phyloP scores from a whole-genome alignment of 2,888 invertebrate genomes.

The Drosophila borealis region DNA sequence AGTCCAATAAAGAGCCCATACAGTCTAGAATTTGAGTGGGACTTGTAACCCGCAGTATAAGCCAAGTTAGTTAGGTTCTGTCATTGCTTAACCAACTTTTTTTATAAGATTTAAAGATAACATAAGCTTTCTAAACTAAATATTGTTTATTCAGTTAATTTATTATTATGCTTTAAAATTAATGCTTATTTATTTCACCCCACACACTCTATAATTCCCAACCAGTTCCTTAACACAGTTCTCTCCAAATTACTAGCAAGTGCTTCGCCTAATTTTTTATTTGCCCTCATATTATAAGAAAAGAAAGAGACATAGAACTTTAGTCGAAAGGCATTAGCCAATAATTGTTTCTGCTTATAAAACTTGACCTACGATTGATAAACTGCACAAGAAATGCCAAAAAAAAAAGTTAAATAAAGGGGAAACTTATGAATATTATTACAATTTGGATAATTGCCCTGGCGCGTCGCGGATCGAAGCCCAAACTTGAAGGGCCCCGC shows the following conservation, averaged over 20 bases:
- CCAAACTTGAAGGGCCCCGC: neutral
- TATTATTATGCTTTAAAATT: too few relatives aligned
- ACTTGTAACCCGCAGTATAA: too few relatives aligned
- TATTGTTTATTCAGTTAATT: too few relatives aligned
- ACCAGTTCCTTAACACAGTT: too few relatives aligned
- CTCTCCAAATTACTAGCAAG: neutral
- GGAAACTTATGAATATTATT: constrained; percentile 65
- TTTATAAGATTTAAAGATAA: too few relatives aligned
- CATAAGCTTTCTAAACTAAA: too few relatives aligned
- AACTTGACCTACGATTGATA: constrained; percentile 55
- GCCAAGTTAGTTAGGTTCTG: too few relatives aligned
- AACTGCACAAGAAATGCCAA: constrained; percentile 34
- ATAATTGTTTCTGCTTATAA: constrained; percentile 40
- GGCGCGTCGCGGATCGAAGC: constrained; percentile 43
- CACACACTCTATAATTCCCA: too few relatives aligned
- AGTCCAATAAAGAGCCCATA: too few relatives aligned
- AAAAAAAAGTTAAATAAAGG: constrained; percentile 12
- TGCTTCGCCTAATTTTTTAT: constrained; percentile 16
- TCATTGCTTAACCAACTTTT: too few relatives aligned
- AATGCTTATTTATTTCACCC: too few relatives aligned
- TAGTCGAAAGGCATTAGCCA: constrained; percentile 7
- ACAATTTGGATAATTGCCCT: constrained; percentile 84
- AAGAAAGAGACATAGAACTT: constrained; percentile 1
- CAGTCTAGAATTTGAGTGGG: too few relatives aligned
- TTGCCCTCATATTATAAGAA: neutral